Evolutionary conservation across 2,113 vertebrate species (phyloP).

Genomic region (Xiphophorus hellerii): DNA sequence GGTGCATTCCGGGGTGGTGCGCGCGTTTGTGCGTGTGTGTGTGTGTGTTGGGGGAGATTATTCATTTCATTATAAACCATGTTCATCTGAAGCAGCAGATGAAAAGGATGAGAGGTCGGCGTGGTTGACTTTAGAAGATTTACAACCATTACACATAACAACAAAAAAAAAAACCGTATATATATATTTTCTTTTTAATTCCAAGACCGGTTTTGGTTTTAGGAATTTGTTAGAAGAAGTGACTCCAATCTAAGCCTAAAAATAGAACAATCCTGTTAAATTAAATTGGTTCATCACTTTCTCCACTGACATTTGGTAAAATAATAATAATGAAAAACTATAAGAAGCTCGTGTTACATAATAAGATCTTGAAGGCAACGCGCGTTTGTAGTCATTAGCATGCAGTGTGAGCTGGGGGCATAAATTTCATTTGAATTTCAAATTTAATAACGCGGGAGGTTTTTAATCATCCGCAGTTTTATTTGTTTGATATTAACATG

Average conservation of each 20-base stretch:
- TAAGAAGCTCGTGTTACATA: slow-evolving; percentile 69
- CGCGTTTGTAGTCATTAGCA: slow-evolving; percentile 86
- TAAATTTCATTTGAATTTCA: slow-evolving; percentile 99
- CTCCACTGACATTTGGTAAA: slow-evolving; percentile 57
- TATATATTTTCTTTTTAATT: neutral
- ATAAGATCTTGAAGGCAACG: slow-evolving; percentile 51
- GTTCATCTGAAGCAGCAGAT: slow-evolving; percentile 38
- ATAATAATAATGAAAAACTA: neutral
- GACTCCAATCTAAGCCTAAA: slow-evolving; percentile 16
- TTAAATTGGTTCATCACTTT: slow-evolving; percentile 61
- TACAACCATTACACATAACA: slow-evolving; percentile 16
- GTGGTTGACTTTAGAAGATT: slow-evolving; percentile 34
- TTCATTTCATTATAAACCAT: slow-evolving; percentile 42
- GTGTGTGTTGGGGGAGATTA: slow-evolving; percentile 17
- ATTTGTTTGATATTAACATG: slow-evolving; percentile 99
- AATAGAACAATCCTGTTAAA: slow-evolving; percentile 46
- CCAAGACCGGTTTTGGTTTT: neutral
- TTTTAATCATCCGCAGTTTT: slow-evolving; percentile 99
- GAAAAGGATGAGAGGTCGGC: slow-evolving; percentile 23
- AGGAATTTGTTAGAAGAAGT: slow-evolving; percentile 41
- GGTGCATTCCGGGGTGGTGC: slow-evolving; percentile 37
- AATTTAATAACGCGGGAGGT: slow-evolving; percentile 99
- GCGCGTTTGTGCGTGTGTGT: neutral
- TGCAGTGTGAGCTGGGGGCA: slow-evolving; percentile 91
- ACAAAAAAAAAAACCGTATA: slow-evolving; percentile 8